Percentiles rank a stretch among this genome's conserved stretches.
These are phyloP conservation scores for Excalfactoria chinensis DNA, from an alignment of 2,113 vertebrate species.

Conservation along the genomic window DNA sequence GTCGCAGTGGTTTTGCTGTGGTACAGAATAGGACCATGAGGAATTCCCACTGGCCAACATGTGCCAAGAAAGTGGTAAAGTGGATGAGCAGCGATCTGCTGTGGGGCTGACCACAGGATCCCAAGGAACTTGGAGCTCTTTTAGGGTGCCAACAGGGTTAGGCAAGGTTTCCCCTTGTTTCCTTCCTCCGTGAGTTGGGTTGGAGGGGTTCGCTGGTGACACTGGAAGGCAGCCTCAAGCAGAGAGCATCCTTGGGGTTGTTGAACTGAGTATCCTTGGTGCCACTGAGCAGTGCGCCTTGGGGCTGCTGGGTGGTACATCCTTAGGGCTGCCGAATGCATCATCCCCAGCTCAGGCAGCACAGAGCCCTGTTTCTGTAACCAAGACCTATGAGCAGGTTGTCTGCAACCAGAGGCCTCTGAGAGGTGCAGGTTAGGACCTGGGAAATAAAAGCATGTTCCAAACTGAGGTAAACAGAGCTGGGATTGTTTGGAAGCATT, in stretches of 20 bases:
- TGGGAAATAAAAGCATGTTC: background rate
- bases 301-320: background rate
- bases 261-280: background rate
- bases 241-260: background rate
- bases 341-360: background rate
- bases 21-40: background rate
- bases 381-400: fast-evolving
- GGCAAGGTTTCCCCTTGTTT: background rate
- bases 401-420: background rate
- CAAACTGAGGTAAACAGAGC: slow-evolving; percentile 32
- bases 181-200: background rate
- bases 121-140: background rate
- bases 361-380: fast-evolving
- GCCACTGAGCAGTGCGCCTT: background rate
- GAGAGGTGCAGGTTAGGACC: background rate
- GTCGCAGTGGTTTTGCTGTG: background rate
- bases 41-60: background rate
- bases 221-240: background rate
- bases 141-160: background rate
- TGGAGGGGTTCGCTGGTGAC: background rate
- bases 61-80: fast-evolving
- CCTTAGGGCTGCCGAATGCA: background rate
- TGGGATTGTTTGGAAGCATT: background rate
- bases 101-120: background rate
- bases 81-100: fast-evolving